Conservation (phyloP, 2,113 vertebrate species). For the Bostrychus sinensis region DNA sequence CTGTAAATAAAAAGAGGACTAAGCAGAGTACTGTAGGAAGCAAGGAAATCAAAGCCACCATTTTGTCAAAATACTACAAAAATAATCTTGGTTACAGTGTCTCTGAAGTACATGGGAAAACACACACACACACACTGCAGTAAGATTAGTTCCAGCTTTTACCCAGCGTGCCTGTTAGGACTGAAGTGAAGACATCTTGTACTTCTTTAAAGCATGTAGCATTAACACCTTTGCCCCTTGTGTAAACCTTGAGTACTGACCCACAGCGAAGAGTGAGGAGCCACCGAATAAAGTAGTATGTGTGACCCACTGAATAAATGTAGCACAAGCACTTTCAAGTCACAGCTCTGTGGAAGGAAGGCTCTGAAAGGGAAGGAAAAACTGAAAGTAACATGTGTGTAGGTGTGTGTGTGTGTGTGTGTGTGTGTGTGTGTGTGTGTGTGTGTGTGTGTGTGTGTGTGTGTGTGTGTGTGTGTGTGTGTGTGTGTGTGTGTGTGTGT, state of each 20-base stretch:
- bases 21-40: conserved; percentile 19
- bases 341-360: conserved; percentile 46
- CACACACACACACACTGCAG: conserved; percentile 33
- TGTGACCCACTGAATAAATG: conserved; percentile 52
- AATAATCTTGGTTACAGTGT: conserved; percentile 9
- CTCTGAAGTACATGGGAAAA: conserved; percentile 16
- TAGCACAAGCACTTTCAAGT: conserved; percentile 28
- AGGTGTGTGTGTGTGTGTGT: too few relatives aligned
- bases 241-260: conserved; percentile 76
- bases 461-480: too few relatives aligned
- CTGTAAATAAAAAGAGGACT: conserved; percentile 16
- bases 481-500: too few relatives aligned
- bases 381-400: too few relatives aligned
- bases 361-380: conserved; percentile 36
- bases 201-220: conserved; percentile 76
- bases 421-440: too few relatives aligned
- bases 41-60: conserved; percentile 18
- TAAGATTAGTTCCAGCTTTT: conserved; percentile 79
- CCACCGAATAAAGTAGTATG: conserved; percentile 59
- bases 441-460: too few relatives aligned
- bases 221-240: conserved; percentile 80
- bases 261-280: conserved; percentile 57
- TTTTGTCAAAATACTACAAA: conserved; percentile 22
- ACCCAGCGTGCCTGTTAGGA: conserved; percentile 69
- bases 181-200: conserved; percentile 81